Base-by-base conservation (phyloP, 2,888 invertebrate species). In the Labia minor region DNA sequence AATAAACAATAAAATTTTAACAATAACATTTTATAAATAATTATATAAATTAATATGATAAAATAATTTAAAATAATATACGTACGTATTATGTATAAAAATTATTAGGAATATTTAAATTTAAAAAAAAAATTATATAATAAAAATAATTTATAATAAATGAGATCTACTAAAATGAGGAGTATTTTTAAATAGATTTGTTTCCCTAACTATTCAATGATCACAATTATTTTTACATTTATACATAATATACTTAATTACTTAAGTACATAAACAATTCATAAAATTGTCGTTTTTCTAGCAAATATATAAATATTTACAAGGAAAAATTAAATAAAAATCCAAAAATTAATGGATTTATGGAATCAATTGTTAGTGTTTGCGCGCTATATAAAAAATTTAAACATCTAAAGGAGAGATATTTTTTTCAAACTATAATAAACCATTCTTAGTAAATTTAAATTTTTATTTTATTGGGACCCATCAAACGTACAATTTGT, bases 151-250 rank as follows among this genome's bases (percentile, higher is more conserved):
- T 49, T 49, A 49, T 49, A 49, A n/a, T 3, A 49, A 49, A 2
- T 49, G 49, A 49, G 49, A 49, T 49, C 49, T 49, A 49, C 49
- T 49, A 49, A 26, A 49, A 49, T 49, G 49, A 49, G 49, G 49
- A 49, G 49, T 49, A 49, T 49, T 49, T 49, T n/a, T 49, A 49
- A 49, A 49, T 49, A 49, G 49, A 49, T 49, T 49, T 49, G 49
- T 49, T 49, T n/a, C n/a, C 49, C 49, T 49, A 49, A 14, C 49
- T 49, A 49, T 14, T 11, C 14, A 49, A 49, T n/a, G 49, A 49
- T 49, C 49, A 49, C 49, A 49, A 49, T 10, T 49, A 49, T 49
- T 49, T 49, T 8, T 49, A 49, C 49, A 49, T 49, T 49, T 49
- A 49, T 49, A 49, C 49, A 49, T 49, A 49, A 49, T 49, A 49